phyloP scores from a whole-genome alignment of 2,888 invertebrate species.

The Volucella bombylans region DNA sequence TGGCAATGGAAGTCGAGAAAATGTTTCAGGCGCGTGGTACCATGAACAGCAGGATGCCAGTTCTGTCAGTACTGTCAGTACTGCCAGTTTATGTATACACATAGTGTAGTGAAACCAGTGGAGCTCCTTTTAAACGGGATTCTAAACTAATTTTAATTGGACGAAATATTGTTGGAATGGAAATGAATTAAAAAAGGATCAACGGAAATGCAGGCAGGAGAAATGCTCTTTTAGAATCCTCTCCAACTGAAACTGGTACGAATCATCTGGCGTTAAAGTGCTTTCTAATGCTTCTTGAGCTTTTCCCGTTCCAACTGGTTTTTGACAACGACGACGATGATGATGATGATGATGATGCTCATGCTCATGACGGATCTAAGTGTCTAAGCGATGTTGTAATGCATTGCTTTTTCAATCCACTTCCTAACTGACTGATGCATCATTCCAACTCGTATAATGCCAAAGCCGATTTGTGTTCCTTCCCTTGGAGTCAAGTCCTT shows the following conservation, averaged over 20 bases:
- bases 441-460: conserved; percentile 23
- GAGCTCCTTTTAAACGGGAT: conserved; percentile 10
- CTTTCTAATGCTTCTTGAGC: conserved; percentile 3
- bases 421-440: conserved; percentile 14
- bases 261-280: conserved; percentile 7
- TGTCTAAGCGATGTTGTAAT: conserved; percentile 25
- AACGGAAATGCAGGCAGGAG: background rate
- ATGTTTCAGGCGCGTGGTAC: conserved; percentile 38
- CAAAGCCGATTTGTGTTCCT: conserved; percentile 10
- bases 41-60: conserved; percentile 24
- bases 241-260: conserved; percentile 22
- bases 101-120: background rate
- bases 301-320: background rate
- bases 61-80: background rate
- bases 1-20: background rate
- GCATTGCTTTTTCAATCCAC: conserved; percentile 13
- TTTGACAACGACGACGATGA: too few relatives aligned
- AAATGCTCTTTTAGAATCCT: background rate
- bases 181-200: background rate
- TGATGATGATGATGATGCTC: too few relatives aligned
- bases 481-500: conserved; percentile 5
- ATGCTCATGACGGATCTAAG: conserved; percentile 22
- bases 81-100: too few relatives aligned
- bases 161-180: conserved; percentile 29
- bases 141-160: conserved; percentile 62